Conservation (phyloP, 2,797 vertebrate species). For the Diglossa cyanea region DNA sequence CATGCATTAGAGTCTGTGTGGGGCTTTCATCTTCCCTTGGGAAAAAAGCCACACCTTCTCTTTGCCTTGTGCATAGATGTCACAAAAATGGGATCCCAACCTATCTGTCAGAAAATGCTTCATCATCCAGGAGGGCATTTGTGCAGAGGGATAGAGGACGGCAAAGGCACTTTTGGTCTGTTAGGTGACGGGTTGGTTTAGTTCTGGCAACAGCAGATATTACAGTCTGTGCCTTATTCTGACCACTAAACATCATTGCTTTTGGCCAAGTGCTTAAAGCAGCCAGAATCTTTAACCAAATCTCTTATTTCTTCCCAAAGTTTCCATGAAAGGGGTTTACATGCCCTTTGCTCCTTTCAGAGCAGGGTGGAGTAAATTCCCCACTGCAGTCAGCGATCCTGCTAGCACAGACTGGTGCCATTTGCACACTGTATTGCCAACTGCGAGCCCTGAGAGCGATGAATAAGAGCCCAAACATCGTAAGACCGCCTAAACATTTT, state of each 20-base stretch:
- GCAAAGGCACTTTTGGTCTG: not conserved
- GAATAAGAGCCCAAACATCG: not conserved
- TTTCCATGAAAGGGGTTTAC: not conserved
- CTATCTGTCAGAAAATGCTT: not conserved
- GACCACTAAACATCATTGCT: not conserved
- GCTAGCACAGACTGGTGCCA: not conserved
- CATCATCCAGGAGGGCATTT: not conserved
- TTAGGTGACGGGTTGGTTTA: not conserved
- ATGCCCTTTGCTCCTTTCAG: not conserved
- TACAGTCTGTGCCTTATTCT: not conserved
- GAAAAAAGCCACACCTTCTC: rapidly evolving
- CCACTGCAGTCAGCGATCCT: not conserved
- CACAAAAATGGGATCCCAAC: not conserved
- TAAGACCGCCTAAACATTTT: not conserved
- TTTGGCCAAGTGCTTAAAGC: not conserved
- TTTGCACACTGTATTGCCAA: not conserved
- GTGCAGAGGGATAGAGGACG: not conserved
- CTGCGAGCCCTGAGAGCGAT: not conserved
- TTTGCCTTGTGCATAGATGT: not conserved
- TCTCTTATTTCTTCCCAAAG: not conserved
- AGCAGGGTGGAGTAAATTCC: not conserved
- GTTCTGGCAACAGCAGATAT: not conserved
- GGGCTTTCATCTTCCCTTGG: not conserved
- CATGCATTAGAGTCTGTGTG: rapidly evolving
- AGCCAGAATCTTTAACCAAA: not conserved